These are phyloP conservation scores for Tetropium fuscum DNA, from an alignment of 2,888 invertebrate species.

Conservation along the genomic window DNA sequence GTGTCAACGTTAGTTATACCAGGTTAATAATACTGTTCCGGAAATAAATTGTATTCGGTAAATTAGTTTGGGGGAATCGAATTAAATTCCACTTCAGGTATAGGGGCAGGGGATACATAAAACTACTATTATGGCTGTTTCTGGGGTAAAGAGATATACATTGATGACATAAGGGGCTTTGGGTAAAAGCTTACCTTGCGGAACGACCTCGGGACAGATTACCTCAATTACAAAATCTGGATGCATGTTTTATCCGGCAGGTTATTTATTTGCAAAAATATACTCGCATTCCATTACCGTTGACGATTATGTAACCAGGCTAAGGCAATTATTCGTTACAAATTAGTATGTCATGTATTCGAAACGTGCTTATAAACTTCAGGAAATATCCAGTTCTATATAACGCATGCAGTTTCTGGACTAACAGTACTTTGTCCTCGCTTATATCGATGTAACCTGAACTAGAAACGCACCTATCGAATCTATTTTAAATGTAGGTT, in stretches of 20 bases:
- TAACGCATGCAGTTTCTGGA: no score
- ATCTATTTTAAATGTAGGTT: constrained; percentile 45
- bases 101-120: constrained; percentile 27
- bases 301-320: no score
- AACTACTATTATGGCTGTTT: constrained; percentile 28
- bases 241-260: constrained; percentile 1
- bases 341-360: no score
- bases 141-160: constrained; percentile 24
- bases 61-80: constrained; percentile 18
- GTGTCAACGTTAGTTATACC: no score
- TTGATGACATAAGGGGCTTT: constrained; percentile 29
- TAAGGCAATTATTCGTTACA: no score
- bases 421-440: no score
- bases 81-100: constrained; percentile 31
- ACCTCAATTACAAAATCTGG: constrained; percentile 21
- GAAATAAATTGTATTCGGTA: constrained; percentile 21
- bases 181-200: constrained; percentile 21
- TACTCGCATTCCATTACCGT: no score
- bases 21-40: constrained; percentile 17
- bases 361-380: no score
- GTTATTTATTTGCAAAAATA: constrained; percentile 8
- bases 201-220: constrained; percentile 22
- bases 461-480: constrained; percentile 32
- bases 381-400: no score
- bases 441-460: constrained; percentile 14